Base-by-base conservation (phyloP, 2,113 vertebrate species). In the Delphinapterus leucas region DNA sequence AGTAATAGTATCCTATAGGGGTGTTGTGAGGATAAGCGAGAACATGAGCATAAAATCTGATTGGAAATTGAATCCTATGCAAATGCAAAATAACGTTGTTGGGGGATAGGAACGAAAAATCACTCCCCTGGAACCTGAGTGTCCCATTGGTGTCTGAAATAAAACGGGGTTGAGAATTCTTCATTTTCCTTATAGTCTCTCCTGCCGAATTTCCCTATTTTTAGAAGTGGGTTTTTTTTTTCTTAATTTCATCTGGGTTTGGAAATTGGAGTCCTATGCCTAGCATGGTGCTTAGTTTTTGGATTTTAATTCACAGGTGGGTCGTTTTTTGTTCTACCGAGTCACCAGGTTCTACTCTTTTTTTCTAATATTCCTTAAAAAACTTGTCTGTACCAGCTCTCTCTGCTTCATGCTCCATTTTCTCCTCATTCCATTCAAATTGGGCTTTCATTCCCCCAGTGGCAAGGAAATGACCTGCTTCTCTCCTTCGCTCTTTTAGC, bases 211-310 rank as follows among this genome's bases (percentile, higher is more conserved):
- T 93, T 94, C 31, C 31, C 33, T 87, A 38, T 76, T 96, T 92
- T 81, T 61, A 67, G 31, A 89, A 84, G n/a, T 63, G 17, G 3
- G 5, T 36, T 65, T 73, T 67, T 67, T 67, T 55, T 38, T 83
- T 76, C 44, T 25, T 92, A 71, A 90, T 98, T 65, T 92, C 70
- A 61, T 77, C 79, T 92, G 60, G 36, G 38, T 60, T 97, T 97
- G 53, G n/a, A 93, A 92, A 41, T 89, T 92, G 60, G 41, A 91
- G 74, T 44, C 18, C 4, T 55, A 0, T 84, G 77, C 68, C 53
- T 53, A 63, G 53, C n/a, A 5, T 44, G 68, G 49, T 91, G 73
- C 47, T 36, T 91, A 11, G 20, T 33, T 74, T 81, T 86, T 88
- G 6, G 55, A 92, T 88, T 85, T 77, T 67, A 47, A 60, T 85